These are phyloP conservation scores for Polyergus mexicanus DNA, from an alignment of 1,140 invertebrate genomes.

Conservation along the genomic window DNA sequence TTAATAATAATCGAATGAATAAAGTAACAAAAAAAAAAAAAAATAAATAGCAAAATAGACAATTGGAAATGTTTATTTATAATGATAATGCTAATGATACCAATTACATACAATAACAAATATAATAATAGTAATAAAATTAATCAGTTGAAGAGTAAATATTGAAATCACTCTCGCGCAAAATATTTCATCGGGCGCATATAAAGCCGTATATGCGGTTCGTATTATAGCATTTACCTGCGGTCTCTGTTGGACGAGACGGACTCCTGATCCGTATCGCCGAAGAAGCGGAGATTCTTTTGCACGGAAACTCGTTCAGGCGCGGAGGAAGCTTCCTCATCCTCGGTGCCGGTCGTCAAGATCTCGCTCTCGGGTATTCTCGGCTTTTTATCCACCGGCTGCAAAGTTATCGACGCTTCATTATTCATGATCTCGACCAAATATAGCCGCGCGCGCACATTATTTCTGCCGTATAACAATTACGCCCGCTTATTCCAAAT, in stretches of 20 bases:
- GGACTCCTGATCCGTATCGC: constrained; percentile 92
- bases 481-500: constrained; percentile 61
- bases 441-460: constrained; percentile 29
- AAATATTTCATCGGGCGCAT: constrained; percentile 21
- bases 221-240: constrained; percentile 75
- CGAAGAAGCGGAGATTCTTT: constrained; percentile 93
- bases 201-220: constrained; percentile 8
- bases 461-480: constrained; percentile 57
- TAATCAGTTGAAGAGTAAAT: not conserved
- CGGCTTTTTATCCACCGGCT: constrained; percentile 83
- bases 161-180: constrained; percentile 26
- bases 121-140: not conserved
- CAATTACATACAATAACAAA: not conserved
- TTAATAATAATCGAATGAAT: not conserved
- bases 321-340: constrained; percentile 83
- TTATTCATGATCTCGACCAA: constrained; percentile 59
- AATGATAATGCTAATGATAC: not conserved
- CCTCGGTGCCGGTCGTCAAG: constrained; percentile 85
- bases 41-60: not conserved
- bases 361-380: constrained; percentile 85
- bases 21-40: constrained; percentile 10
- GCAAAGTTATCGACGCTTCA: constrained; percentile 68
- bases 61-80: too few relatives aligned
- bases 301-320: constrained; percentile 83
- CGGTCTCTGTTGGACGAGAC: constrained; percentile 85